These are phyloP conservation scores for Drosophila watanabei DNA, from an alignment of 1,140 invertebrate species.

Conservation along the genomic window DNA sequence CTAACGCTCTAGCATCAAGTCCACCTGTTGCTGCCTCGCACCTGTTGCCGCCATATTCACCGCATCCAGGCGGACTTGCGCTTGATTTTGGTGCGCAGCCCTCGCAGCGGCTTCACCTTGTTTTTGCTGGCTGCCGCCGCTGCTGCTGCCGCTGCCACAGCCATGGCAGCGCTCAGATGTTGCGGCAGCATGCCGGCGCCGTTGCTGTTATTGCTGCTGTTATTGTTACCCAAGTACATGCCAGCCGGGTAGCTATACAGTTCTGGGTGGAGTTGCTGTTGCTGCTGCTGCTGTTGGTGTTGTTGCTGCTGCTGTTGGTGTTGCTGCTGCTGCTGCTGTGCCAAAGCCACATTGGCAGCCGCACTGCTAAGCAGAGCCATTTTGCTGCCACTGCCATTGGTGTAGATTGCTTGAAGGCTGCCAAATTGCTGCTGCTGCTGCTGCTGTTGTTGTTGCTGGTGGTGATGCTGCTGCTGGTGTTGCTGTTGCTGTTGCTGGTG, in stretches of 20 bases:
- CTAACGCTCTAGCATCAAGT: constrained; percentile 39
- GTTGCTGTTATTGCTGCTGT: not conserved
- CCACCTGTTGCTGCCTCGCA: constrained; percentile 25
- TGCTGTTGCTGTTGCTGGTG: not conserved
- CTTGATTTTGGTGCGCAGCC: constrained; percentile 81
- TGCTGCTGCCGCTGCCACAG: constrained; percentile 12
- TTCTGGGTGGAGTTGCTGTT: constrained; percentile 47
- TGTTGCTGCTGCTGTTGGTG: constrained; percentile 56
- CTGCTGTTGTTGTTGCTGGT: constrained; percentile 26
- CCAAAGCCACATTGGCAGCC: constrained; percentile 64
- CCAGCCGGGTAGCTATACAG: constrained; percentile 17
- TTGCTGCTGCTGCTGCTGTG: constrained; percentile 46
- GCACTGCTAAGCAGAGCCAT: constrained; percentile 77
- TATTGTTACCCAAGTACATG: constrained; percentile 32
- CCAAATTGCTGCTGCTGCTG: constrained; percentile 41
- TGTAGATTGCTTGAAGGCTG: constrained; percentile 47
- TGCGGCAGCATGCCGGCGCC: constrained; percentile 30
- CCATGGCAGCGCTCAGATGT: constrained; percentile 54
- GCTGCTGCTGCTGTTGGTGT: constrained; percentile 54
- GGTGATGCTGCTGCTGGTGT: constrained; percentile 17
- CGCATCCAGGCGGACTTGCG: constrained; percentile 81
- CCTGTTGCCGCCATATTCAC: constrained; percentile 74
- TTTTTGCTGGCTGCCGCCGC: constrained; percentile 51
- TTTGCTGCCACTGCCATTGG: constrained; percentile 72
- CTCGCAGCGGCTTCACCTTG: constrained; percentile 67